Percentiles rank a stretch among this genome's conserved stretches.
phyloP scores from a whole-genome alignment of 37 sponge, comb jelly and placozoan species.

The Mnemiopsis leidyi region DNA sequence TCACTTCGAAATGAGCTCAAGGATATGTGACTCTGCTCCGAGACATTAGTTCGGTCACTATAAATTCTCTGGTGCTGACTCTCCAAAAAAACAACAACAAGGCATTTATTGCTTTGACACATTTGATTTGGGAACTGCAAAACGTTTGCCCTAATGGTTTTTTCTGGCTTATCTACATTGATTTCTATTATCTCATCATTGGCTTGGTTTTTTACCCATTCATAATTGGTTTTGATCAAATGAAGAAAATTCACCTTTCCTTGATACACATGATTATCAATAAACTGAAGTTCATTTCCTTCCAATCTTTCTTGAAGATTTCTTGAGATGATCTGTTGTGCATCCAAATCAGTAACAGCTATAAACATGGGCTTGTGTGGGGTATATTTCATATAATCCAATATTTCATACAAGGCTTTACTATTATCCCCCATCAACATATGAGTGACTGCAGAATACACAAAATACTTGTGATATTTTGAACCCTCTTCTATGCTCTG shows the following conservation, averaged over 20 bases:
- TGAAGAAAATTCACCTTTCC: constrained; percentile 51
- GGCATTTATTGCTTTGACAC: constrained; percentile 43
- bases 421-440: constrained; percentile 30
- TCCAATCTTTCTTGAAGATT: constrained; percentile 29
- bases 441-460: neutral
- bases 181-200: constrained; percentile 53
- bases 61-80: constrained; percentile 27
- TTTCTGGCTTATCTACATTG: neutral
- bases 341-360: constrained; percentile 46
- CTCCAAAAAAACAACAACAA: constrained; percentile 41
- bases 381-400: constrained; percentile 5
- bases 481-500: neutral
- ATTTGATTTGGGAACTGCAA: constrained; percentile 44
- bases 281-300: constrained; percentile 20
- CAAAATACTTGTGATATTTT: neutral
- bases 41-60: constrained; percentile 27
- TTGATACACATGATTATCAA: constrained; percentile 48
- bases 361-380: constrained; percentile 35
- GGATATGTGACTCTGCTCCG: neutral
- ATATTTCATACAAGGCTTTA: constrained; percentile 32
- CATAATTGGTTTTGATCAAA: constrained; percentile 12
- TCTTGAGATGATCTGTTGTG: neutral
- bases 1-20: neutral
- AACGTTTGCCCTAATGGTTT: neutral
- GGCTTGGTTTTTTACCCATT: constrained; percentile 30